phyloP scores from a whole-genome alignment of 2,113 vertebrate genomes.

The Centrocercus urophasianus region DNA sequence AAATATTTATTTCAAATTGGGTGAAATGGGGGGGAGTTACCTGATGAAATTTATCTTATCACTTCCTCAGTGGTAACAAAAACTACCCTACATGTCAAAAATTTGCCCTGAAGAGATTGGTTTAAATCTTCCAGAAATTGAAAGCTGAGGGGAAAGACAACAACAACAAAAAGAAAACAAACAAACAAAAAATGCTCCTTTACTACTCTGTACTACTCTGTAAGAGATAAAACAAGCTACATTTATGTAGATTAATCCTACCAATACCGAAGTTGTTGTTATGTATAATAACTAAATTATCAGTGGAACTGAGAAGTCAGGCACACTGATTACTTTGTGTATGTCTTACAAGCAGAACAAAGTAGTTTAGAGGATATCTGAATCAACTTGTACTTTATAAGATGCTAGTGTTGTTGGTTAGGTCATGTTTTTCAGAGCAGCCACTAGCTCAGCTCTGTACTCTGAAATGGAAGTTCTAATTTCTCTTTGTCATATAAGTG shows the following conservation, averaged over 20 bases:
- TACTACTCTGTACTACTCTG: fast-evolving
- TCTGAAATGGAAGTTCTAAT: neutral
- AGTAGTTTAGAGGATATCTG: neutral
- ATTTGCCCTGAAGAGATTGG: neutral
- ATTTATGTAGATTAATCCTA: neutral
- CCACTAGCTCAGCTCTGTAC: neutral
- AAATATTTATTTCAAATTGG: neutral
- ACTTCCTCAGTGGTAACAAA: neutral
- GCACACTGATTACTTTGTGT: neutral
- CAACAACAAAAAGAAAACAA: too few species aligned
- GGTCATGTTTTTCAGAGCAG: neutral
- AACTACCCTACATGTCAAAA: neutral
- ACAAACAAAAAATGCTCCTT: neutral
- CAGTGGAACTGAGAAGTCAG: neutral
- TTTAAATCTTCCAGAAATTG: neutral
- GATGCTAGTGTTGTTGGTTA: neutral
- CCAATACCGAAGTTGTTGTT: neutral
- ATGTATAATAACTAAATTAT: neutral
- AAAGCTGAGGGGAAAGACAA: neutral
- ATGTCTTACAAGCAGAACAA: neutral
- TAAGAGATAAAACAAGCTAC: neutral
- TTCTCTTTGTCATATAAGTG: neutral
- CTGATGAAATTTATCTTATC: neutral
- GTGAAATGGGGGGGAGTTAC: neutral
- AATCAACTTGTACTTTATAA: neutral